Base-by-base conservation (phyloP, 2,113 vertebrate species). In the Pterocles burchelli region DNA sequence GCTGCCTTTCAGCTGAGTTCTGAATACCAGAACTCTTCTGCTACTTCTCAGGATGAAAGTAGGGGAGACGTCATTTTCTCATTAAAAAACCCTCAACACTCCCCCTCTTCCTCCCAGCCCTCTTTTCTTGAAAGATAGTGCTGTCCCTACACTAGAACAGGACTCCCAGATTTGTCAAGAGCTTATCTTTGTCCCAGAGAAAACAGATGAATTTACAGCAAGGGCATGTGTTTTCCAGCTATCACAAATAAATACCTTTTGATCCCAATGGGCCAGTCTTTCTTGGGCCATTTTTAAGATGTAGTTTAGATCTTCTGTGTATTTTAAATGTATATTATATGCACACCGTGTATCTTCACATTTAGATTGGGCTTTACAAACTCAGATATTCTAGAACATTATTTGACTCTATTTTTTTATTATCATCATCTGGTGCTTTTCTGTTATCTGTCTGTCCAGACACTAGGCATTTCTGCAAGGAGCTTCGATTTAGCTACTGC, bases 51-150 rank as follows among this genome's bases (percentile, higher is more conserved):
- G 18, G 13, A 36, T 54, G 19, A 81, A 83, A 68, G 13, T 9
- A 87, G 24, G 36, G 15, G 43, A 94, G 49, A 38, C 11, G 19
- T 6, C 3, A 15, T 65, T 90, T 83, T 28, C 15, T 68, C 7
- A 31, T 57, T 49, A 71, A 83, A 88, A 72, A 5, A 4, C 3
- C 19, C 16, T 45, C 33, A 71, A 46, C 2, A 20, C 13, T 13
- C 21, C 4, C 22, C 6, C 11, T 8, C 3, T 20, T 18, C 10
- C 3, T 22, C 7, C 17, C 8, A 33, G 7, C 8, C 3, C 25
- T 9, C 26, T 75, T 70, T 82, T 52, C 26, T 61, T 83, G 76
- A 28, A 71, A 63, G 63, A 22, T 22, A 72, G 8, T 62, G 18
- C 6, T 34, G 90, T 62, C 18, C n/a, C 21, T 58, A 48, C 20